Base-by-base conservation (phyloP, 2,113 vertebrate genomes). In the Tringa solitaria region DNA sequence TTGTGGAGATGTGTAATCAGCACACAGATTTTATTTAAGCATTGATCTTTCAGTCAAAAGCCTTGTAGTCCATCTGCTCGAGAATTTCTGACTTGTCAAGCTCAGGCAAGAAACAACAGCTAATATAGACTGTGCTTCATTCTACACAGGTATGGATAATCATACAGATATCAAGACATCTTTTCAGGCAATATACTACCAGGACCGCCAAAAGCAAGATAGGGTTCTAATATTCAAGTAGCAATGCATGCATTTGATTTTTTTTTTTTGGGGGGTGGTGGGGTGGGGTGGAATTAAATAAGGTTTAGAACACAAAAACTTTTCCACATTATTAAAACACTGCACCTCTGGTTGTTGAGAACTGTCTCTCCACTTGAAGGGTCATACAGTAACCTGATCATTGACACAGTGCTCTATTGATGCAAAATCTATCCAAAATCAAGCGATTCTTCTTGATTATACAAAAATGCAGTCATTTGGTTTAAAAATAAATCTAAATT, bases 1-100 rank as follows among this genome's bases (percentile, higher is more conserved):
- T 61, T 91, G 78, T 43, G 77, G 61, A 94, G 80, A 90, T 51
- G 84, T 89, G 53, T 75, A 95, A 95, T 91, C 84, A 92, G 84
- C 56, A 75, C 80, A 91, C 35, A 79, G 77, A 89, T 69, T 93
- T 96, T 96, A 95, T 90, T 94, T 89, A 90, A 92, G 53, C 73
- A 94, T 95, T 94, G 95, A 96, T 96, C 76, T 93, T 87, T 92
- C 48, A 65, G 79, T 89, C 90, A 67, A 69, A 95, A 79, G 6
- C 26, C 57, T 32, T 22, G 32, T 30, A 84, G 41, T 17, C 37
- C 39, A 57, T 43, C 80, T 89, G 35, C n/a, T 92, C 6, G 7
- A 84, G 86, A 96, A 89, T 89, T 93, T 96, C 86, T 95, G 59
- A 46, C 39, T 90, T 81, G 13, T 65, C 46, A 61, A 87, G 64